Evolutionary conservation across 2,888 invertebrate species (phyloP).

Genomic region (Chydorus sphaericus): DNA sequence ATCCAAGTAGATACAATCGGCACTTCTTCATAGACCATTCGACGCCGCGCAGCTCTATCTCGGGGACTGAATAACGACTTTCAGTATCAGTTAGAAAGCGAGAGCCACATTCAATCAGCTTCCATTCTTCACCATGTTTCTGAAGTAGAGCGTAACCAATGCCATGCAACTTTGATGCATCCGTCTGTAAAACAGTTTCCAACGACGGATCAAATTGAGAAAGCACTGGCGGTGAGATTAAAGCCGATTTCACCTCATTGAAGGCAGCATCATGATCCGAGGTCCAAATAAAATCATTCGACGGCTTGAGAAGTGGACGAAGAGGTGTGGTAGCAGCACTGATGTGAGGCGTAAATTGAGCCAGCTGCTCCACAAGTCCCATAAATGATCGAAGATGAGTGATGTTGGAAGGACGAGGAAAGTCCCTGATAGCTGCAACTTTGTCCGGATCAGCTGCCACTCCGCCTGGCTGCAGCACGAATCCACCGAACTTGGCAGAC

Average conservation of each 20-base stretch:
- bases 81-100: conserved; percentile 14
- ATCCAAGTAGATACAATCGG: conserved; percentile 22
- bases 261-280: conserved; percentile 12
- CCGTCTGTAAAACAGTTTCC: conserved; percentile 9
- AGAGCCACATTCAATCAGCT: conserved; percentile 12
- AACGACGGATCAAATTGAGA: conserved; percentile 4
- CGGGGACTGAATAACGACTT: conserved; percentile 19
- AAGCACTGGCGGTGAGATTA: conserved; percentile 10
- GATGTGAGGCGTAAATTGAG: not conserved
- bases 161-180: conserved; percentile 7
- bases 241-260: conserved; percentile 3
- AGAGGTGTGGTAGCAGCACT: not conserved
- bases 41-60: conserved; percentile 20
- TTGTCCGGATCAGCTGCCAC: not conserved
- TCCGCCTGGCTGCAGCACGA: not conserved
- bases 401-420: not conserved
- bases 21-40: conserved; percentile 23
- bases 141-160: conserved; percentile 12
- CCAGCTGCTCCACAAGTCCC: not conserved
- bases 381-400: too few species aligned
- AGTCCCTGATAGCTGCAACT: not conserved
- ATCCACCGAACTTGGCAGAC: not conserved
- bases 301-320: not conserved
- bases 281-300: not conserved
- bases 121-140: not conserved